A percentile compares a stretch with the other conserved stretches of the same genome.
These are phyloP conservation scores for Pachyrhynchus sulphureomaculatus DNA, from an alignment of 1,140 invertebrate genomes.

Conservation along the genomic window DNA sequence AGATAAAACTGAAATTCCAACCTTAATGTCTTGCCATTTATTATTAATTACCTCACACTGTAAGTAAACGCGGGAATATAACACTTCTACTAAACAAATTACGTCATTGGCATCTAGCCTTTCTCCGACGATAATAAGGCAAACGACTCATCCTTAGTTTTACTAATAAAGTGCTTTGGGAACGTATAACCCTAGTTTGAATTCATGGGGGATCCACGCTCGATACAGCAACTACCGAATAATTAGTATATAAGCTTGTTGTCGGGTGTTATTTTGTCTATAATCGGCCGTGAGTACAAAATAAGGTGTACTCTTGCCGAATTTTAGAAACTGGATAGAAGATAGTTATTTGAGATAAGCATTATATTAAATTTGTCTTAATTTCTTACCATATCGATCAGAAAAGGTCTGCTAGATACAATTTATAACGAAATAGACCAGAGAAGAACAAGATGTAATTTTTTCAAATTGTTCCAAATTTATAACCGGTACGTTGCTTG, in stretches of 20 bases:
- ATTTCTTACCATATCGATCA: too few relatives aligned
- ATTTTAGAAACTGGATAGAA: background rate
- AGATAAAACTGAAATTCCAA: too few relatives aligned
- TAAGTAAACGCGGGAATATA: background rate
- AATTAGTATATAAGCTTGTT: slow-evolving; percentile 10
- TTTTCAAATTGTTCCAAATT: too few relatives aligned
- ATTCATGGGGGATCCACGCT: slow-evolving; percentile 4
- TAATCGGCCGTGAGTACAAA: background rate
- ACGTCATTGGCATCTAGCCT: background rate
- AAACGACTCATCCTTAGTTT: background rate
- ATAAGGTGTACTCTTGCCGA: background rate
- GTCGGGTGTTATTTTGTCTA: background rate
- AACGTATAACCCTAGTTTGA: slow-evolving; percentile 5
- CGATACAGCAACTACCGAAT: slow-evolving; percentile 4
- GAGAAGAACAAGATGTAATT: too few relatives aligned
- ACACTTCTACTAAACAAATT: background rate
- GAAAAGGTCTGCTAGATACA: too few relatives aligned
- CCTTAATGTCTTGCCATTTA: too few relatives aligned
- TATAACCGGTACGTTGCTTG: too few relatives aligned
- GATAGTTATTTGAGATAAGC: background rate
- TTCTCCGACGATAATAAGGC: background rate
- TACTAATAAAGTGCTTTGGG: slow-evolving; percentile 3
- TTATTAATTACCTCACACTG: too few relatives aligned
- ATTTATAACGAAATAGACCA: too few relatives aligned
- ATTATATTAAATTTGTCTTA: too few relatives aligned